phyloP scores from a whole-genome alignment of 2,888 invertebrate genomes.

The Troides helena region DNA sequence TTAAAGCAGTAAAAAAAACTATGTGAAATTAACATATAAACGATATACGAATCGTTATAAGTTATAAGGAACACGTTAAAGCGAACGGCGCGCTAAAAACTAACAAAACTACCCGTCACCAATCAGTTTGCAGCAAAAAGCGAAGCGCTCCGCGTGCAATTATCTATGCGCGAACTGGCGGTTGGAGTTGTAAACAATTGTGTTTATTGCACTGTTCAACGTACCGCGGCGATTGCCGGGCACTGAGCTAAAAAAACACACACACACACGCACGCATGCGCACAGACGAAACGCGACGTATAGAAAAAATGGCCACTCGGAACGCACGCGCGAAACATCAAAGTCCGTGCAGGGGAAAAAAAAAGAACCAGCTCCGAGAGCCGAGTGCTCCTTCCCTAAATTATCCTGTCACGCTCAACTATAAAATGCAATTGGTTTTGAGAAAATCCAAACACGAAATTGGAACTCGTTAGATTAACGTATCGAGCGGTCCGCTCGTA shows the following conservation, averaged over 20 bases:
- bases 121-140: constrained; percentile 45
- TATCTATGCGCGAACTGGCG: constrained; percentile 55
- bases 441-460: constrained; percentile 58
- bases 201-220: constrained; percentile 60
- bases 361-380: constrained; percentile 48
- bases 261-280: constrained; percentile 37
- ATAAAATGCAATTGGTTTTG: constrained; percentile 78
- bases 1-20: no score
- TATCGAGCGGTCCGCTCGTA: constrained; percentile 27
- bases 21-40: constrained; percentile 2
- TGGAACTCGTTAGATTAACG: constrained; percentile 69
- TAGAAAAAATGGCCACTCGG: constrained; percentile 47
- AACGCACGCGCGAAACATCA: constrained; percentile 59
- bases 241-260: constrained; percentile 51
- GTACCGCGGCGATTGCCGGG: constrained; percentile 44
- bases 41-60: constrained; percentile 29
- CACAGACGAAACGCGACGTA: constrained; percentile 30
- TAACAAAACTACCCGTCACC: constrained; percentile 44
- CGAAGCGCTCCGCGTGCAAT: constrained; percentile 49
- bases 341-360: constrained; percentile 29
- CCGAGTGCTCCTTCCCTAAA: constrained; percentile 70
- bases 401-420: constrained; percentile 79
- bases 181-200: constrained; percentile 50
- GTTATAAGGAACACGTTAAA: constrained; percentile 33
- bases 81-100: constrained; percentile 33